Evolutionary conservation across 2,113 vertebrate genomes (phyloP).

Genomic region (Mustelus asterias): DNA sequence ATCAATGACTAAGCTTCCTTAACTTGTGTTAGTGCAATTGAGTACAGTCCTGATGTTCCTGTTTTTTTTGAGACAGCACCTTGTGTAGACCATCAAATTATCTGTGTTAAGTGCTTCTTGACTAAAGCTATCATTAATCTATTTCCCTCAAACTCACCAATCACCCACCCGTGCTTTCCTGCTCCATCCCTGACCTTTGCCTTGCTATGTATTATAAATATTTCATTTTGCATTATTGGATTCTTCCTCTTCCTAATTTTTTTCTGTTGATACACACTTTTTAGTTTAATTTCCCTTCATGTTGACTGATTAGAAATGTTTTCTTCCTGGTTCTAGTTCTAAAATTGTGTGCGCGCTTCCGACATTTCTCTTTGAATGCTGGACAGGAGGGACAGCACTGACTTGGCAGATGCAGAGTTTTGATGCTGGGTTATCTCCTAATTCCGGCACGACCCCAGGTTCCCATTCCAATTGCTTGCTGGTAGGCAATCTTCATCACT

Average conservation of each 20-base stretch:
- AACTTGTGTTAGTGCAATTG: background rate
- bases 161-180: background rate
- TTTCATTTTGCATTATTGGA: background rate
- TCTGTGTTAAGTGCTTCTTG: background rate
- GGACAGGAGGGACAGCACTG: background rate
- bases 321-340: background rate
- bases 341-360: background rate
- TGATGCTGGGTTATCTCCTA: background rate
- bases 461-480: background rate
- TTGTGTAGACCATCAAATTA: background rate
- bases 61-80: background rate
- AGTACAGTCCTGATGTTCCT: background rate
- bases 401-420: background rate
- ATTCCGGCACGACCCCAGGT: background rate
- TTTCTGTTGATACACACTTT: background rate
- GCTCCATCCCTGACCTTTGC: background rate
- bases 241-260: background rate
- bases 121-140: background rate
- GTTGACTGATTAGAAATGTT: background rate
- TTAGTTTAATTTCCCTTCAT: background rate
- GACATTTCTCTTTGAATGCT: background rate
- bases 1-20: background rate
- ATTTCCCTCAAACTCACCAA: background rate
- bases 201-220: background rate
- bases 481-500: background rate